phyloP scores from a whole-genome alignment of 2,888 invertebrate species.

The Oscheius sp. region DNA sequence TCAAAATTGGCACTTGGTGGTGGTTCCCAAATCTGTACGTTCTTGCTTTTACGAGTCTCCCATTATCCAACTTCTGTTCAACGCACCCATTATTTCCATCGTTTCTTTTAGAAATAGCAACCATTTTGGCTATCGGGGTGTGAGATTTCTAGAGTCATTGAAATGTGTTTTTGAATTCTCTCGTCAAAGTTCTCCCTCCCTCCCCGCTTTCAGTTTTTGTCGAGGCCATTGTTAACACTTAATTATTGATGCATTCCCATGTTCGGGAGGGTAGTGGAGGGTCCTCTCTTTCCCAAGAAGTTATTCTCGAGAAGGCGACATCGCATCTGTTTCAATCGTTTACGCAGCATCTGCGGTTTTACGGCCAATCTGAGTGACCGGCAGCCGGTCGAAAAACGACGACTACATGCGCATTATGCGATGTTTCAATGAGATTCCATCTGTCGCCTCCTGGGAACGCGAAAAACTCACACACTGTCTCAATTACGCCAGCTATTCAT shows the following conservation, averaged over 20 bases:
- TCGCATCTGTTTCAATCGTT: conserved; percentile 27
- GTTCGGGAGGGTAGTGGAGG: neutral
- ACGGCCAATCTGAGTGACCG: conserved; percentile 19
- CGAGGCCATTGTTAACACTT: conserved; percentile 20
- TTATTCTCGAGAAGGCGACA: conserved; percentile 30
- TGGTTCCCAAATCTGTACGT: neutral
- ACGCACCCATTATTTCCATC: neutral
- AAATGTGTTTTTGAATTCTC: too few species aligned
- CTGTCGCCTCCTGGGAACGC: conserved; percentile 2
- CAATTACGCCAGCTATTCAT: neutral
- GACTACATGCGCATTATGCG: conserved; percentile 17
- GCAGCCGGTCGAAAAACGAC: conserved; percentile 27
- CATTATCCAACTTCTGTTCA: neutral
- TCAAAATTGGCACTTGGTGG: conserved; percentile 25
- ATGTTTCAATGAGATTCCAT: conserved; percentile 30
- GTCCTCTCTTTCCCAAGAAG: conserved; percentile 25
- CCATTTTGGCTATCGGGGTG: neutral
- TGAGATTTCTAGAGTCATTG: too few species aligned
- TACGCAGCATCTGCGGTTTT: conserved; percentile 27
- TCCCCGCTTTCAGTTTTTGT: neutral
- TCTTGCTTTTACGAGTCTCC: neutral
- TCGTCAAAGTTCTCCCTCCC: too few species aligned
- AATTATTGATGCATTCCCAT: conserved; percentile 25
- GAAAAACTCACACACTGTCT: neutral
- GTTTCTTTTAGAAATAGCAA: too few species aligned